Percentiles rank a stretch among this genome's conserved stretches.
Conservation (phyloP, 2,888 invertebrate species). For the Augiades crinisus region DNA sequence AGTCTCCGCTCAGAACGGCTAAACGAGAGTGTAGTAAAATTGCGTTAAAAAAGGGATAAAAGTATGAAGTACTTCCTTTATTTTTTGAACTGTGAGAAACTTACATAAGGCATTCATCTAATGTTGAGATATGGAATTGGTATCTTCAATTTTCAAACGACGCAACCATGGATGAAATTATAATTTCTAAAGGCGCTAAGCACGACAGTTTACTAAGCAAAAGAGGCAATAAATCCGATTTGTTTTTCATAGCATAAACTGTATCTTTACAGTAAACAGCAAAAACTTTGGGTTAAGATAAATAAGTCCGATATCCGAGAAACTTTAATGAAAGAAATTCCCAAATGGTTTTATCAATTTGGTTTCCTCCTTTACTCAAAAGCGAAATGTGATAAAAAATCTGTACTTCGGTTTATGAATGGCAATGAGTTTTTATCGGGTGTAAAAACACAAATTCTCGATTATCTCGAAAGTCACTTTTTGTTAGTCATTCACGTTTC, state of each 20-base stretch:
- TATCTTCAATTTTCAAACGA: too few species aligned
- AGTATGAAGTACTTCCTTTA: too few species aligned
- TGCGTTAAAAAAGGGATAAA: too few species aligned
- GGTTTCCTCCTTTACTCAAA: conserved; percentile 19
- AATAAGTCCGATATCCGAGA: conserved; percentile 18
- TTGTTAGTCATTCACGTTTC: conserved; percentile 22
- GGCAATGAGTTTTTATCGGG: conserved; percentile 19
- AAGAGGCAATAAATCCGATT: not conserved
- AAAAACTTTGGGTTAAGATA: conserved; percentile 20
- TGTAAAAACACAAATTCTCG: conserved; percentile 21
- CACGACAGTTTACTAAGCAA: not conserved
- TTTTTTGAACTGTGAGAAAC: too few species aligned
- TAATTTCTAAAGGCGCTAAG: not conserved
- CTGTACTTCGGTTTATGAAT: conserved; percentile 22
- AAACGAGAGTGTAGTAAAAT: too few species aligned
- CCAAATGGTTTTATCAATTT: conserved; percentile 18
- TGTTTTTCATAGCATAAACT: conserved; percentile 7
- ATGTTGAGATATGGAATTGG: too few species aligned
- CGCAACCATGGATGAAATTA: too few species aligned
- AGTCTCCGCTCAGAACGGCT: too few species aligned
- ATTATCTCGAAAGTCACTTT: conserved; percentile 24
- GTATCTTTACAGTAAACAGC: conserved; percentile 7
- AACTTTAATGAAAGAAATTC: conserved; percentile 23
- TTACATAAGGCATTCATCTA: too few species aligned
- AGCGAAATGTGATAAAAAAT: conserved; percentile 17